Evolutionary conservation across 2,888 invertebrate species (phyloP), one percentile per base, ranked within the genome.

Genomic region (Lottia gigantea): DNA sequence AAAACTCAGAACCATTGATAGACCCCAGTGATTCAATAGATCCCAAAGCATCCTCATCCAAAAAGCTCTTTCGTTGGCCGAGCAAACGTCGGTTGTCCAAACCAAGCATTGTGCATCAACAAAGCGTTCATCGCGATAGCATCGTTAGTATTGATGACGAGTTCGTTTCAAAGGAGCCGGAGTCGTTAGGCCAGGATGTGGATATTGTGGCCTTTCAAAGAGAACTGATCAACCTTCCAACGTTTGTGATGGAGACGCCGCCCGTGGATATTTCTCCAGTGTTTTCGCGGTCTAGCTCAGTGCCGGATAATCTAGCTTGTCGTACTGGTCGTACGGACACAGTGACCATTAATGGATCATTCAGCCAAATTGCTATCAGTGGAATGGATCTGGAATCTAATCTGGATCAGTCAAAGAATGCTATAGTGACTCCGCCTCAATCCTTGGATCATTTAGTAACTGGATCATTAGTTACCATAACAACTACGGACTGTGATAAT

Each of bases 181-280:
- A 76, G 19, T 75, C 79, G 4, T 76, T 81, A 2, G 74, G 79
- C 14, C 79, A 80, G 11, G 84, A 85, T 64, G 82, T 90, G 70
- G 91, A 91, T 80, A 90, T 91, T 62, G 85, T 90, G 46, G 91
- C 91, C 55, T 91, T 91, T 80, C 91, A 91, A 83, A 86, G 90
- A 75, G 91, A 91, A 78, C 87, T 91, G 31, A 91, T 91, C 79
- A 91, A 91, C 82, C 85, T 91, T 71, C 91, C 91, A 0, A 87
- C 85, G 2, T 88, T 87, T 76, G 87, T 86, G 62, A 83, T 88
- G 79, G 87, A 88, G 71, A 86, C 87, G 0, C 83, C 85, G 3
- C 78, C 80, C 23, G 73, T 81, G 25, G 86, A 87, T 74, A 81
- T 84, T 7, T 85, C 87, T 0, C 86, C 86, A 0, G 81, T 87